Evolutionary conservation across 2,113 vertebrate genomes (phyloP).

Genomic region (Sciurus niger): DNA sequence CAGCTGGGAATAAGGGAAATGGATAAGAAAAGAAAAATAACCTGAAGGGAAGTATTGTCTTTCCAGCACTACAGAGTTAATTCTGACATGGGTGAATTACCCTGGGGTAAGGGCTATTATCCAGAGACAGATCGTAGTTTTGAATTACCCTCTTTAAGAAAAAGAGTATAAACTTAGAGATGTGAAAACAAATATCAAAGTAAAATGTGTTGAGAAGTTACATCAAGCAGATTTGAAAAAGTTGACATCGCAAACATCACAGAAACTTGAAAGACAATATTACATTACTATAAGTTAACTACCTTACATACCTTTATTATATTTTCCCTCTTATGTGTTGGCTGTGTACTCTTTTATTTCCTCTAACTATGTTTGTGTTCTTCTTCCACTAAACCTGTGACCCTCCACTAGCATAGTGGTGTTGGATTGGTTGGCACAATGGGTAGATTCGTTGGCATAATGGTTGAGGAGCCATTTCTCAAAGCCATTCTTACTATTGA

Average conservation of each 20-base stretch:
- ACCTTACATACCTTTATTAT: not conserved
- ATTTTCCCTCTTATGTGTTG: not conserved
- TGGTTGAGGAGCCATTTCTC: not conserved
- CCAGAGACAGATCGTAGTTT: not conserved
- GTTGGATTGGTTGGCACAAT: not conserved
- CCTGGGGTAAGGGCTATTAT: not conserved
- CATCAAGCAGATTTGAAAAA: not conserved
- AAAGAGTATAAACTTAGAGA: not conserved
- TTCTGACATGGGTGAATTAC: not conserved
- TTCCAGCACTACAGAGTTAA: not conserved
- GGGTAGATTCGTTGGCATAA: not conserved
- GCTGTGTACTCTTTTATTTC: not conserved
- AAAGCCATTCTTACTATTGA: conserved; percentile 29
- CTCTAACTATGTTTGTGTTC: not conserved
- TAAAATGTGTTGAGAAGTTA: not conserved
- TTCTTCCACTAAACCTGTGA: not conserved
- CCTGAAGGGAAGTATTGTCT: not conserved
- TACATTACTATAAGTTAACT: not conserved
- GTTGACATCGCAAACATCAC: not conserved
- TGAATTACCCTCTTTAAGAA: not conserved
- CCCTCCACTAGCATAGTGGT: not conserved
- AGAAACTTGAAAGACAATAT: not conserved
- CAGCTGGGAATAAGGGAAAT: not conserved
- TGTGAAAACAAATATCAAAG: not conserved
- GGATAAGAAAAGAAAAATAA: not conserved